These are phyloP conservation scores for Centropristis striata DNA, from an alignment of 2,113 vertebrate species.

Conservation along the genomic window DNA sequence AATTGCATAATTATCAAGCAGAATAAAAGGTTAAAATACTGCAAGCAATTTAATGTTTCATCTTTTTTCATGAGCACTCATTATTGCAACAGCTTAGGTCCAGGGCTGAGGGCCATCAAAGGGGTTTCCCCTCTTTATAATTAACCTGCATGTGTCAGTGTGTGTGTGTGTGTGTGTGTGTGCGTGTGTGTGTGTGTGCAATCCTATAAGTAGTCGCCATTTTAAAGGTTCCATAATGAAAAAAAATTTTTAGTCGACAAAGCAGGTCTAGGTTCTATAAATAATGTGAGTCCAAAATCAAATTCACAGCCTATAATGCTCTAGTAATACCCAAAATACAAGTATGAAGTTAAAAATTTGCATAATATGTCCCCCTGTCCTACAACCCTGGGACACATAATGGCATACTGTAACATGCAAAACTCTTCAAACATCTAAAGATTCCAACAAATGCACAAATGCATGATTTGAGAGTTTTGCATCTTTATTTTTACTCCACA, in stretches of 20 bases:
- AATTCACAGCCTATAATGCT: too few relatives aligned
- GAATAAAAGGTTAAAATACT: conserved; percentile 18
- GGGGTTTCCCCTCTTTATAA: background rate
- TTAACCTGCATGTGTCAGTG: conserved; percentile 13
- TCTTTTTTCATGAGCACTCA: conserved; percentile 11
- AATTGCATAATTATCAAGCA: background rate
- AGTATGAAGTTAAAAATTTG: too few relatives aligned
- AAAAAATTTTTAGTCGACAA: too few relatives aligned
- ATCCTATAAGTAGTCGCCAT: background rate
- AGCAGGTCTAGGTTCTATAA: too few relatives aligned
- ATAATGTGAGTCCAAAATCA: too few relatives aligned
- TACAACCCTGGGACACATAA: background rate
- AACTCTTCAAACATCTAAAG: background rate
- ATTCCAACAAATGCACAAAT: background rate
- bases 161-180: background rate
- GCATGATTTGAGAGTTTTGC: background rate
- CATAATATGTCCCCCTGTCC: too few relatives aligned
- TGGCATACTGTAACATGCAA: background rate
- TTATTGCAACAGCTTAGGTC: background rate
- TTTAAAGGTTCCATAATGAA: conserved; percentile 14
- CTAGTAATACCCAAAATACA: too few relatives aligned
- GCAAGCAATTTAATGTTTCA: background rate
- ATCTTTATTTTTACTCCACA: background rate
- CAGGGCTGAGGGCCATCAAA: background rate
- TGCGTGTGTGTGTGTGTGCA: background rate